Evolutionary conservation across 2,797 vertebrate species (phyloP).

Genomic region (Lerista edwardsae): DNA sequence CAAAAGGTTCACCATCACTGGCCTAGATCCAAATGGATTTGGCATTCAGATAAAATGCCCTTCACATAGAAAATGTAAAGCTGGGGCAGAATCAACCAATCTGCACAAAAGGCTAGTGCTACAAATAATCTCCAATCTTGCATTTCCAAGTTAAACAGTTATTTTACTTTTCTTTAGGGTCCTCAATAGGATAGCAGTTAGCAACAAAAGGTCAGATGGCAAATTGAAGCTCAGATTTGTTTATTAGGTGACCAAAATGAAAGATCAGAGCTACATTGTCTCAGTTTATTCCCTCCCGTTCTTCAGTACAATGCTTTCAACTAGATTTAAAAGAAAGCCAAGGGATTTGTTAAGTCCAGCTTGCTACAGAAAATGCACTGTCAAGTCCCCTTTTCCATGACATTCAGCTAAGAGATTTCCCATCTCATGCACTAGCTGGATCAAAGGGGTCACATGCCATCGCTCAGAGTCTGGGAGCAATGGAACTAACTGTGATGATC

Average conservation of each 20-base stretch:
- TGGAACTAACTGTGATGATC: neutral
- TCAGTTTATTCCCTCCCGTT: neutral
- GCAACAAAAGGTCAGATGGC: neutral
- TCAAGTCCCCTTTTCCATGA: neutral
- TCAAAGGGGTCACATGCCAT: constrained; percentile 10
- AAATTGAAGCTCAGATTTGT: constrained; percentile 2
- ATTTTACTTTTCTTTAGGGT: neutral
- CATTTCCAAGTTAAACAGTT: neutral
- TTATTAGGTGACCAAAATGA: neutral
- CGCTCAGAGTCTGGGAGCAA: neutral
- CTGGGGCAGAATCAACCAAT: too few species aligned
- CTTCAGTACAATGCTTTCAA: constrained; percentile 2
- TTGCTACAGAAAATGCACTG: neutral
- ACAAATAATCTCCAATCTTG: neutral
- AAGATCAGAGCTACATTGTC: neutral
- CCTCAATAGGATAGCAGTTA: constrained; percentile 3
- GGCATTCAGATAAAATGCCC: neutral
- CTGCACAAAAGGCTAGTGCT: neutral
- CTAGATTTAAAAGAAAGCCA: neutral
- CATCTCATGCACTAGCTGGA: neutral
- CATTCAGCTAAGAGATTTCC: constrained; percentile 18
- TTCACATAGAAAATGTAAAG: neutral
- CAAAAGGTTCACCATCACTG: too few species aligned
- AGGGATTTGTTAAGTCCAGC: neutral
- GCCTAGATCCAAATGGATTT: too few species aligned